Base-by-base conservation (phyloP, 2,797 vertebrate species). In the Nannoperca australis region DNA sequence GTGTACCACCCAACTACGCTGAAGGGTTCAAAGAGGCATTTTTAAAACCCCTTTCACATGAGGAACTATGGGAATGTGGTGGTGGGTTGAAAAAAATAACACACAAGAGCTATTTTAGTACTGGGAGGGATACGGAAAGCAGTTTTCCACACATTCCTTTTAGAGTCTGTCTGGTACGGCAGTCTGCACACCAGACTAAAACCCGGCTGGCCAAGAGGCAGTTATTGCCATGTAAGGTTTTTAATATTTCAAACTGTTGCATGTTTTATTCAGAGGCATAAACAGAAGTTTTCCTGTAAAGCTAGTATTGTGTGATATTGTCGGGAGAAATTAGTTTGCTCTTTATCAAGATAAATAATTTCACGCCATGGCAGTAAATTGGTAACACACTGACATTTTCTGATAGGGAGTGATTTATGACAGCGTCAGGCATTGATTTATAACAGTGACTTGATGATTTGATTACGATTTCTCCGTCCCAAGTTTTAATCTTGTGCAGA, bases 101-200 rank as follows among this genome's bases (percentile, higher is more conserved):
- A 87, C 71, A 88, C 72, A 53, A 18, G 67, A 89, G 89, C 87
- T 94, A 93, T 95, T 95, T 94, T 86, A 49, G 88, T 84, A 38
- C 61, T 92, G 93, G 90, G 92, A 94, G 91, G 90, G 86, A 86
- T 89, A 70, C 72, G 67, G 71, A 79, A 76, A 84, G 83, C 75
- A 77, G 74, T 90, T 94, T 94, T 92, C 92, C 93, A 94, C 85
- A 85, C 88, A 93, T 94, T 93, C 91, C 90, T 80, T 83, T 79
- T 73, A 53, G 24, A 86, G 86, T 81, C 61, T 60, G 89, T 87
- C 84, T 86, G 70, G 67, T 68, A n/a, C 32, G 72, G 51, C 65
- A 55, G 88, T 86, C 82, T 84, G 71, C 50, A 65, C 24, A 66
- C 73, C 86, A 87, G 82, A 86, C 58, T 32, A 32, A 64, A 85